Conservation (phyloP, 2,113 vertebrate genomes). For the Eidolon helvum region DNA sequence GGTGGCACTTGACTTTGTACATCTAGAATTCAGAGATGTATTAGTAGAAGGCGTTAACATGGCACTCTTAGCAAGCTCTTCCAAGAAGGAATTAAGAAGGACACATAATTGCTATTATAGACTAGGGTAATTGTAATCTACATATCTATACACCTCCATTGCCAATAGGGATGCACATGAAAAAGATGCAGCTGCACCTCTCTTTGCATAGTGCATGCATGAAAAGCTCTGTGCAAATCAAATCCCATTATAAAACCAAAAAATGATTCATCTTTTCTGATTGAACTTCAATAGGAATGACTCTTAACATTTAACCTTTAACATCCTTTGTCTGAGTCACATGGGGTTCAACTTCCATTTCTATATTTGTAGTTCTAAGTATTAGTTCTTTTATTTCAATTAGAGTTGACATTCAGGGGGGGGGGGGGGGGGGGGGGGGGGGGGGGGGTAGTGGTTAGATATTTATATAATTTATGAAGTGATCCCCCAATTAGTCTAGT, state of each 20-base stretch:
- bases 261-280: conserved; percentile 46
- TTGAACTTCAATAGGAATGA: conserved; percentile 41
- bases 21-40: conserved; percentile 73
- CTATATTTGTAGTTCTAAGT: not conserved
- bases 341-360: conserved; percentile 9
- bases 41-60: conserved; percentile 61
- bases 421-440: no score
- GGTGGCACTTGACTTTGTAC: conserved; percentile 56
- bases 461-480: no score
- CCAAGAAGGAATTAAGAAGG: conserved; percentile 71
- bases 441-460: no score
- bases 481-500: no score
- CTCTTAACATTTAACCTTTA: conserved; percentile 46
- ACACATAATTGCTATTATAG: conserved; percentile 57
- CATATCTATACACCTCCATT: conserved; percentile 39
- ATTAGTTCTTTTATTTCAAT: not conserved
- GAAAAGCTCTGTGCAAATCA: conserved; percentile 60
- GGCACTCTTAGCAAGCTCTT: conserved; percentile 48
- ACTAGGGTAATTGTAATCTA: conserved; percentile 63
- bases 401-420: no score
- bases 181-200: not conserved
- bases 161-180: not conserved
- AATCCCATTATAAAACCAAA: conserved; percentile 44
- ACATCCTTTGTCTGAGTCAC: conserved; percentile 25
- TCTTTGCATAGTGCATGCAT: conserved; percentile 2